Base-by-base conservation (phyloP, 2,888 invertebrate species). In the Leucozona laternaria region DNA sequence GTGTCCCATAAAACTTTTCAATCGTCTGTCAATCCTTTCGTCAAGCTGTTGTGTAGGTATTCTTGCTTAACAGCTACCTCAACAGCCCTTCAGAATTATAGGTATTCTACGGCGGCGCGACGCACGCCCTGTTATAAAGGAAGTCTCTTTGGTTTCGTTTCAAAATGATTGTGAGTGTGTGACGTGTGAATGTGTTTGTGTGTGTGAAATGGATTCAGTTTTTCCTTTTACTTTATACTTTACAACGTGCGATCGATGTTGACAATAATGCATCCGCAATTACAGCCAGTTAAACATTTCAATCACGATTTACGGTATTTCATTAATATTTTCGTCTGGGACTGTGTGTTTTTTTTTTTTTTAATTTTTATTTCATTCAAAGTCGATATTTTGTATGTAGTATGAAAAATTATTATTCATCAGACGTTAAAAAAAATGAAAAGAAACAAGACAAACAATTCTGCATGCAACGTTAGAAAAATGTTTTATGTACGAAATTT, bases 221-320 rank as follows among this genome's bases (percentile, higher is more conserved):
- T 66, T 66, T 10, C 22, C 20, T 60, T 66, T 66, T 10, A n/a
- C 20, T 60, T 66, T 64, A 15, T 66, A 81, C 77, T 81, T 85
- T 78, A 85, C 78, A 82, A 82, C 58, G 82, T 86, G 81, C 86
- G 71, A 79, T 82, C 75, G 64, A 66, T 86, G 82, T 86, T 82
- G 82, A 81, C 86, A 83, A 83, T 79, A 87, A 87, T 83, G 87
- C 87, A 87, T 87, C 87, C 87, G 87, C 87, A 87, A 87, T 87
- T 87, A 87, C 79, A 79, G 72, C 60, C 58, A 79, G 79, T 87
- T 87, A 87, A 87, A 83, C 87, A 87, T 87, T 87, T 87, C 83
- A 82, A 83, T 87, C 87, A 87, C 87, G 87, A 87, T 79, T 87
- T 86, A 79, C 62, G 58, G 75, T 79, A 79, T 86, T 86, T 86